Evolutionary conservation across 2,888 invertebrate species (phyloP), one percentile per base, ranked within the genome.

Genomic region (Protonemura montana): DNA sequence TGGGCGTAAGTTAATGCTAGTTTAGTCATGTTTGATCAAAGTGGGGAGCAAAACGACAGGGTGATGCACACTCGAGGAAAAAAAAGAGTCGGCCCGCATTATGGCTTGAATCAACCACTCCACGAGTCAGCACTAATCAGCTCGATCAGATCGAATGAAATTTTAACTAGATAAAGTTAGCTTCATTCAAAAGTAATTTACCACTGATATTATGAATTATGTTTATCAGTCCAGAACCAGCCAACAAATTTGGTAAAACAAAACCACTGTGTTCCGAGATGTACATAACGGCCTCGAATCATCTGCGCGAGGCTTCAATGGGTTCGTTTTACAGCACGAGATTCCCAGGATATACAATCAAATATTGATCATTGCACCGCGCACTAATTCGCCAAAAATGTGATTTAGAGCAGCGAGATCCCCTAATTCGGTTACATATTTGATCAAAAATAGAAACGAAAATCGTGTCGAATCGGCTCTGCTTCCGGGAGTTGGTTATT

Each of bases 401-500:
- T 59, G 59, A 59, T 59, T 59, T 21, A 59, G 35, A 35, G 21
- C 78, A 13, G n/a, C 78, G 78, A 25, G 28, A 25, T 80, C 81
- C 30, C 29, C 81, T 30, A n/a, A 30, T 81, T 26, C 30, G 35
- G 35, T 41, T 82, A 35, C 82, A 82, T 82, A 82, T 82, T 82
- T 82, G 82, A 82, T 82, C 41, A 82, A 82, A 82, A 82, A 82
- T 82, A 82, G 82, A 82, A 82, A 82, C 41, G 35, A 30, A 42
- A 25, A 30, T 41, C 82, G 82, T 82, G 82, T 82, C 82, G 82
- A 2, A 6, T n/a, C 25, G 35, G 1, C 3, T 35, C 35, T 35
- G 35, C 35, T 35, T 35, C 35, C 35, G 35, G 35, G 35, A 35
- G 35, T 35, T 35, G 35, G 35, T 35, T 35, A 35, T 21, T 1